These are phyloP conservation scores for Agrochola lychnidis DNA, from an alignment of 2,888 invertebrate species.

Conservation along the genomic window DNA sequence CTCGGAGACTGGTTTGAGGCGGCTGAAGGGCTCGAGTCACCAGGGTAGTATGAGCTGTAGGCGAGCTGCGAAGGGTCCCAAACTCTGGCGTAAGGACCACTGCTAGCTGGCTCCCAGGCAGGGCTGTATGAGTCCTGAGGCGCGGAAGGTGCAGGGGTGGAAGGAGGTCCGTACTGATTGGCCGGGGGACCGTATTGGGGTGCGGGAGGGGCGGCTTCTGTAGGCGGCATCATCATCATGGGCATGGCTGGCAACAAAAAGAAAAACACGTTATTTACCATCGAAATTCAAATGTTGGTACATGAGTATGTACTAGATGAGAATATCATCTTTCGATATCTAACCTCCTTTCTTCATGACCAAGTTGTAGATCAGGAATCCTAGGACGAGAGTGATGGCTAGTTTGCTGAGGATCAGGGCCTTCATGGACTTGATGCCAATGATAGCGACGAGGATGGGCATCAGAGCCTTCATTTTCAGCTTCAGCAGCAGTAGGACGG, in stretches of 20 bases:
- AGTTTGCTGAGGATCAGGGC: slow-evolving; percentile 96
- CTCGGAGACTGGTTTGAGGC: slow-evolving; percentile 90
- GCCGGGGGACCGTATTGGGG: slow-evolving; percentile 93
- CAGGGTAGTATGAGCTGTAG: slow-evolving; percentile 93
- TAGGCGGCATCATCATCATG: slow-evolving; percentile 92
- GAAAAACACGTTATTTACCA: slow-evolving; percentile 15
- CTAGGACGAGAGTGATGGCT: slow-evolving; percentile 95
- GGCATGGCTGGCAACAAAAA: slow-evolving; percentile 91
- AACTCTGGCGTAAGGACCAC: slow-evolving; percentile 94
- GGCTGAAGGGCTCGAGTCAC: slow-evolving; percentile 90
- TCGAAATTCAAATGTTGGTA: not conserved
- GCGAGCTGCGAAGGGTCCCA: slow-evolving; percentile 94
- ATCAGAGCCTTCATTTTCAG: slow-evolving; percentile 95
- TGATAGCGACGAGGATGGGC: slow-evolving; percentile 95
- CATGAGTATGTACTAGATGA: not conserved
- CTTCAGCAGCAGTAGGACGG: slow-evolving; percentile 94
- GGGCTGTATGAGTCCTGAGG: slow-evolving; percentile 94
- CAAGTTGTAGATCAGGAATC: slow-evolving; percentile 95
- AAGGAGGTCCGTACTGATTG: slow-evolving; percentile 89
- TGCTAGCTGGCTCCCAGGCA: slow-evolving; percentile 93
- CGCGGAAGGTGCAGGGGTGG: slow-evolving; percentile 90
- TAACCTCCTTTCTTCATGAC: slow-evolving; percentile 94
- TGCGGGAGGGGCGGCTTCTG: slow-evolving; percentile 91
- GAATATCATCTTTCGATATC: slow-evolving; percentile 49
- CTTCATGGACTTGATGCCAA: slow-evolving; percentile 95